Percentiles rank a stretch among this genome's conserved stretches.
Conservation (phyloP, 2,888 invertebrate genomes). For the Ormyrus nitidulus region DNA sequence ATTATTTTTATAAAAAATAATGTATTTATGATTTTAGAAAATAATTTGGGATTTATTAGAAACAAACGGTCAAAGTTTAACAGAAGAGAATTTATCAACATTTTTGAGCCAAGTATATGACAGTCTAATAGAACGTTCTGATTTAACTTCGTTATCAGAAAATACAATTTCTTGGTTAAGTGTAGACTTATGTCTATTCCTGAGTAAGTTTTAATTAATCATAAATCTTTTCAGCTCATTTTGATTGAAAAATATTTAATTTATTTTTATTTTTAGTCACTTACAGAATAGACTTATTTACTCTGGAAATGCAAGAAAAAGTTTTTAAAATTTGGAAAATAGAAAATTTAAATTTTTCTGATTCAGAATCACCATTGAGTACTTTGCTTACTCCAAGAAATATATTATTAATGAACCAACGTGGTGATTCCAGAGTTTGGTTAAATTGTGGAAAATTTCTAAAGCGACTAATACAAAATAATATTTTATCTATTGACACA, state of each 20-base stretch:
- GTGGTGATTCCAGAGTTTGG: conserved; percentile 64
- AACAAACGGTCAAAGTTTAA: conserved; percentile 62
- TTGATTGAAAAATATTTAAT: too few species aligned
- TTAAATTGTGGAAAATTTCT: conserved; percentile 65
- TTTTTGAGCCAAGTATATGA: conserved; percentile 62
- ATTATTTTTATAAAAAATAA: conserved; percentile 3
- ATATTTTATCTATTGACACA: conserved; percentile 79
- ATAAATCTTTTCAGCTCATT: not conserved
- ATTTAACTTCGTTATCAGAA: conserved; percentile 63
- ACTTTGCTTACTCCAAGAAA: conserved; percentile 71
- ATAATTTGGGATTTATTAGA: conserved; percentile 69
- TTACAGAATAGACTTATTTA: conserved; percentile 65
- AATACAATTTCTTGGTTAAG: conserved; percentile 66
- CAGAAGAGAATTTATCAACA: conserved; percentile 57
- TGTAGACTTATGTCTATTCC: conserved; percentile 69
- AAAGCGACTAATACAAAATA: conserved; percentile 76
- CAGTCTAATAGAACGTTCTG: conserved; percentile 65
- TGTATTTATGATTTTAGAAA: conserved; percentile 57
- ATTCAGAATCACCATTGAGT: conserved; percentile 63
- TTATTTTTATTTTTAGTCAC: conserved; percentile 61
- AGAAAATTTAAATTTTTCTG: conserved; percentile 57
- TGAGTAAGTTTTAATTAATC: conserved; percentile 63
- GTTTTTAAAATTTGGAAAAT: conserved; percentile 69
- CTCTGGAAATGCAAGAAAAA: conserved; percentile 62
- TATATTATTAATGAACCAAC: conserved; percentile 65